Evolutionary conservation across 2,113 vertebrate species (phyloP), one percentile per base, ranked within the genome.

Genomic region (Raja brachyura): DNA sequence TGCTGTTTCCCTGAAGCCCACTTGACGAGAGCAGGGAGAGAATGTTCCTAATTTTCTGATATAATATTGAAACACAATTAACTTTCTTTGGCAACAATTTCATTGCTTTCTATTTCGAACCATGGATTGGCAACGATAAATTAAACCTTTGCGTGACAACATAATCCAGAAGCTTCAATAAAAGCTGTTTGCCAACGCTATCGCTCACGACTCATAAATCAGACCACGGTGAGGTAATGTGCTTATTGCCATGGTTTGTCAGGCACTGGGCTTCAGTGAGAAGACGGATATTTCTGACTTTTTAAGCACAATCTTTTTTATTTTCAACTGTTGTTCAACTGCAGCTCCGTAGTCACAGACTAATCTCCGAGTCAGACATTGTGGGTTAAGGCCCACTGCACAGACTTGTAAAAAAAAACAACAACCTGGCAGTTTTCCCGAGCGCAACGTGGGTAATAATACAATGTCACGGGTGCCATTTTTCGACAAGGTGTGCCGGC

Each of bases 131-230:
- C 33, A 92, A 92, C 22, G 54, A 92, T 92, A 92, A 92, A 92
- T 92, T 92, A 92, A 73, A 48, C 33, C 68, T 74, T 92, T 92
- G 90, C 90, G 90, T 92, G 90, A 92, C 90, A 92, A 92, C 68
- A 92, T 92, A 73, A 92, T 92, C 68, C 39, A 22, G 22, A 66
- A 74, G 90, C 68, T 92, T 16, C 90, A 74, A 92, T 92, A 92
- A 74, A 92, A 48, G 14, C 33, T 92, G 90, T 92, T 92, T 92
- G 90, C 90, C 90, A 73, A 73, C 54, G 90, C 90, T 74, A 92
- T 92, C 68, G 20, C 33, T 92, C 90, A 92, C 90, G 73, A 33
- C 90, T 92, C 90, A 74, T 92, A 92, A 92, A 92, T 92, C 90
- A 92, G 90, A 73, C 66, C 68, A 73, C 20, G 90, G 31, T 92